Base-by-base conservation (phyloP, 92 coral and sea anemone species). In the Zoanthus sansibaricus region DNA sequence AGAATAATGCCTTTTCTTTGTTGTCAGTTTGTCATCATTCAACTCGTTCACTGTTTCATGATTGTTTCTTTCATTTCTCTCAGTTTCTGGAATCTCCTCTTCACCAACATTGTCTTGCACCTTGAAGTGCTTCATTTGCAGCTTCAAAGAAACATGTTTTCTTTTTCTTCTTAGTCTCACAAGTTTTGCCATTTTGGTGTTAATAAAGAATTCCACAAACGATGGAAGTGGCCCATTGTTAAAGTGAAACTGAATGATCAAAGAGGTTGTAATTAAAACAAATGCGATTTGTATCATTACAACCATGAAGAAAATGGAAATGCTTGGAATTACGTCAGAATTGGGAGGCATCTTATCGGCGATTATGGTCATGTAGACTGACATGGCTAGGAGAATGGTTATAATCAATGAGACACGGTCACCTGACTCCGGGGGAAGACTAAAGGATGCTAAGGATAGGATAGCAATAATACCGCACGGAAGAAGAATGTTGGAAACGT, bases 311-410 rank as follows among this genome's bases (percentile, higher is more conserved):
- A 62, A 82, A 4, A 88, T 45, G 30, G 66, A 87, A 21, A 88
- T 76, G 37, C 18, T 10, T 10, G 91, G 91, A 2, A 88, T 75
- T 16, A 72, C 75, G 17, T 88, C 82, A 21, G 91, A 88, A 12
- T 86, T 88, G 30, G 83, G 72, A 32, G 91, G 91, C 78, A 88
- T 73, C 9, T 85, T 33, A 20, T 33, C 44, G 48, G 91, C 64
- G 5, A 88, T 78, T 12, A 88, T 70, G 37, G 82, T 51, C 91
- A 88, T 82, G 83, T 88, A 88, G n/a, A 88, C 62, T 1, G 91
- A 82, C 61, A 70, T 82, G 9, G 87, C 87, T 0, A 88, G 62
- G 0, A 88, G 46, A 70, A 82, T 76, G 6, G 91, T 88, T 62
- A 88, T 75, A 10, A 74, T 87, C 16, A 88, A 55, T 0, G 91